phyloP scores from a whole-genome alignment of 2,888 invertebrate genomes.

The Acanthosepion pharaonis region DNA sequence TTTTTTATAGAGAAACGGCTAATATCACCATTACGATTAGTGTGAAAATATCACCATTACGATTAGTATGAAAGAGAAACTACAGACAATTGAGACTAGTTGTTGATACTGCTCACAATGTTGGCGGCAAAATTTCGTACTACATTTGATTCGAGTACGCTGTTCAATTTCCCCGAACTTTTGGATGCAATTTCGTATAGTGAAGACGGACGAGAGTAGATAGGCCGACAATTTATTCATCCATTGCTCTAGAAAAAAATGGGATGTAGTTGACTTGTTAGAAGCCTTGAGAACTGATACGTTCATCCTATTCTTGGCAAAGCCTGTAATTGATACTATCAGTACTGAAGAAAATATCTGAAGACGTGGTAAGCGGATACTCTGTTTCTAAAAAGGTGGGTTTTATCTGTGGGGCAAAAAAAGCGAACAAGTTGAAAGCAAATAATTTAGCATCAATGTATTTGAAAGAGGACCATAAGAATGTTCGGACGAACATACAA shows the following conservation, averaged over 20 bases:
- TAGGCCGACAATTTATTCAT: background rate
- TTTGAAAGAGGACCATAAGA: background rate
- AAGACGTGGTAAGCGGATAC: background rate
- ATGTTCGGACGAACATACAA: background rate
- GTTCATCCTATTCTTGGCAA: conserved; percentile 15
- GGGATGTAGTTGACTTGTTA: background rate
- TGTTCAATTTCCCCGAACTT: no score
- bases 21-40: no score
- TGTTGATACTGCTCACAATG: no score
- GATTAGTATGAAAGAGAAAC: no score
- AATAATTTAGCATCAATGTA: background rate
- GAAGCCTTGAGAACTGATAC: background rate
- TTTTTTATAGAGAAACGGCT: no score
- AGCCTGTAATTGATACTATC: background rate
- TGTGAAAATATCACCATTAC: no score
- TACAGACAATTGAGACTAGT: no score
- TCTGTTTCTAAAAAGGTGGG: background rate
- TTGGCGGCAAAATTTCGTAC: no score
- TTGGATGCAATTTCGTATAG: no score
- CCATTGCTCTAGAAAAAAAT: background rate
- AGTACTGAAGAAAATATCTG: background rate
- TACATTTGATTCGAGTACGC: no score
- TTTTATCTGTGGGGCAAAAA: background rate
- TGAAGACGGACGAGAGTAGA: background rate
- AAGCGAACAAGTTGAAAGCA: background rate